Percentiles rank a stretch among this genome's conserved stretches.
phyloP scores from a whole-genome alignment of 1,140 invertebrate species.

The Acyrthosiphon pisum region DNA sequence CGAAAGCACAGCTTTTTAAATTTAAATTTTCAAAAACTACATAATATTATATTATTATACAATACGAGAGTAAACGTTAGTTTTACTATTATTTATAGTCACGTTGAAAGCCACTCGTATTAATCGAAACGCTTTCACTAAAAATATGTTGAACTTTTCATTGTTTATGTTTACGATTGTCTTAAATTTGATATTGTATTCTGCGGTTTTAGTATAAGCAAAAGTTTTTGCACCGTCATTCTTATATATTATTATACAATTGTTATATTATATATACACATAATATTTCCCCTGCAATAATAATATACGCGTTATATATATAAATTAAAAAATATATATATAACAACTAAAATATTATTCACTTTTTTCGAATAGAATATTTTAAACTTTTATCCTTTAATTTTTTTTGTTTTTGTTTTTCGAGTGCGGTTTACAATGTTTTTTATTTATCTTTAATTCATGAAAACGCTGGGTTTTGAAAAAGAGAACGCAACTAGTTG shows the following conservation, averaged over 20 bases:
- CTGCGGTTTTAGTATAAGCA: neutral
- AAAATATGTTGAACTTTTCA: neutral
- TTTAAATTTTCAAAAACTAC: neutral
- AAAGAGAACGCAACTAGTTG: neutral
- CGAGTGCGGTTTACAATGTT: neutral
- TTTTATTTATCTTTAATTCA: conserved; percentile 15
- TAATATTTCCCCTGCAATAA: neutral
- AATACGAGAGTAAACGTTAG: neutral
- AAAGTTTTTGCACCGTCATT: neutral
- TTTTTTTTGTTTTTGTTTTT: conserved; percentile 24
- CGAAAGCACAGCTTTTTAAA: too few species aligned
- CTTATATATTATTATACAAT: neutral
- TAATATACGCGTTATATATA: neutral
- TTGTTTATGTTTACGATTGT: neutral
- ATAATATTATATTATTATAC: neutral
- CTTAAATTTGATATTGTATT: conserved; percentile 18
- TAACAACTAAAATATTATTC: neutral
- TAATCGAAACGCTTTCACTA: neutral
- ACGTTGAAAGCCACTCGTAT: neutral
- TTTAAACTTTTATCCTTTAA: conserved; percentile 20
- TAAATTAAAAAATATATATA: neutral
- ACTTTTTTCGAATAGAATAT: neutral
- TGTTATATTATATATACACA: neutral
- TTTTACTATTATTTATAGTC: neutral
- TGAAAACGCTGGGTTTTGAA: neutral